Evolutionary conservation across 2,888 invertebrate genomes (phyloP).

Genomic region (Nezara viridula): DNA sequence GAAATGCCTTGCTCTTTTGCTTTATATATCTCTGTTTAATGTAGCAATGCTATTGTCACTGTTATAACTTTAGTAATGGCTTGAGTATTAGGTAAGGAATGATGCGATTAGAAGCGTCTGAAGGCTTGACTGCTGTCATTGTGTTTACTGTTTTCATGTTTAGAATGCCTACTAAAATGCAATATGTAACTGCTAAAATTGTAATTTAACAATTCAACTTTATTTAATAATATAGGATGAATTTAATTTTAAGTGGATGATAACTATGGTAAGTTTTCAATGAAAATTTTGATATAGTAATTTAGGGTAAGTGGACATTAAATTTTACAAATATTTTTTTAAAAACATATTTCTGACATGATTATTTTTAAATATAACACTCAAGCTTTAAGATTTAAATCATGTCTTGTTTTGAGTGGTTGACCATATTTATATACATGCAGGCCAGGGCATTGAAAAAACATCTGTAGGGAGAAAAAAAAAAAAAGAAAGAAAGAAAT

Average conservation of each 20-base stretch:
- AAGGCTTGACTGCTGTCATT: background rate
- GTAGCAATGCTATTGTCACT: conserved; percentile 1
- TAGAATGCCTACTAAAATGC: conserved; percentile 23
- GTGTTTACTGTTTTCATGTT: background rate
- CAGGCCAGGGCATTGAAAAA: too few relatives aligned
- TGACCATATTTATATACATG: too few relatives aligned
- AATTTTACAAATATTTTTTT: too few relatives aligned
- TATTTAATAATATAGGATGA: background rate
- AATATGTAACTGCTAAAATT: conserved; percentile 24
- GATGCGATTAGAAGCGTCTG: background rate
- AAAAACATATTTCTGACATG: too few relatives aligned
- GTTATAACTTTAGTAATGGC: background rate
- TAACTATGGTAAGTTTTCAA: background rate
- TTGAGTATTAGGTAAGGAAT: conserved; percentile 9
- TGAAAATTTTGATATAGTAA: too few relatives aligned
- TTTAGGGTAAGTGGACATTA: too few relatives aligned
- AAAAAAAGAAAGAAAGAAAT: too few relatives aligned
- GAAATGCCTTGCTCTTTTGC: conserved; percentile 32
- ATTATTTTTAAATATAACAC: too few relatives aligned
- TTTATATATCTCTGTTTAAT: background rate
- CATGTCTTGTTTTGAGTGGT: too few relatives aligned
- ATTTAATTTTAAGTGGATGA: background rate
- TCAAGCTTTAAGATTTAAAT: too few relatives aligned
- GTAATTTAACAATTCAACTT: background rate
- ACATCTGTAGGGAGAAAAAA: too few relatives aligned